A percentile compares a stretch with the other conserved stretches of the same genome.
phyloP scores from a whole-genome alignment of 2,113 vertebrate genomes.

The western clawed frog (Xenopus tropicalis) region UCB_Xtro_10.0 CM004452.2:859501-860000 shows the following conservation, averaged over 20 bases:
- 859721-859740: neutral
- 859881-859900: neutral
- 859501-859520: no score
- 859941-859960: no score
- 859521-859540: no score
- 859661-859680: conserved; percentile 17
- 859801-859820: neutral
- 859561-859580: no score
- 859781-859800: neutral
- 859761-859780: neutral
- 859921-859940: no score
- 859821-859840: neutral
- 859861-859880: neutral
- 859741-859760: neutral
- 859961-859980: no score
- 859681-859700: conserved; percentile 2
- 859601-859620: no score
- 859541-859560: no score
- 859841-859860: neutral
- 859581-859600: no score
- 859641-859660: neutral
- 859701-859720: neutral
- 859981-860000: no score
- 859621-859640: no score
- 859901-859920: no score